Base-by-base conservation (phyloP, 2,113 vertebrate species). In the Lanius collurio region DNA sequence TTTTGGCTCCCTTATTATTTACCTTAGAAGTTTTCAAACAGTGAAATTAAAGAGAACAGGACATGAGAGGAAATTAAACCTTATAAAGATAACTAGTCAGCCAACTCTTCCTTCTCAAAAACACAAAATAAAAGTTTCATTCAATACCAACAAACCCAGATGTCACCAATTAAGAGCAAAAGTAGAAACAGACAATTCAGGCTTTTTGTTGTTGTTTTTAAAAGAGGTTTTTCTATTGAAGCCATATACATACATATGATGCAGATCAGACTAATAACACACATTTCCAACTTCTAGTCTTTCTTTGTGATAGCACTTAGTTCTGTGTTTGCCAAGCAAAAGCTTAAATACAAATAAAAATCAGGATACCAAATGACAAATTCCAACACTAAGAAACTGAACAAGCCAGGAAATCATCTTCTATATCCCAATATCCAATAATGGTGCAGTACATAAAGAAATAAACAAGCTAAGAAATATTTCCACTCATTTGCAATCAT, bases 81-180 rank as follows among this genome's bases (percentile, higher is more conserved):
- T 30, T 85, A 92, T 87, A 87, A 95, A 93, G 95, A 91, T 90
- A 96, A 87, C 73, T 68, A 92, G 52, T 63, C 93, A 83, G 90
- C 85, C 95, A 93, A 96, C 67, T 94, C 89, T 93, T 95, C 90
- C 90, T 93, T 78, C 83, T 96, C 94, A 94, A 53, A 96, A 94
- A 76, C 92, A 95, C 91, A 95, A 95, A 97, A 95, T 94, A 94
- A 97, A 97, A 97, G 87, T 96, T 95, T 93, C 64, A 90, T 90
- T 94, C 60, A 89, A 78, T 89, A 91, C 75, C 68, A 79, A 26
- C 53, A 85, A 90, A 65, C 62, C 81, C 94, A 97, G 86, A 96
- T 95, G 94, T 94, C 78, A 62, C 42, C 81, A 95, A 94, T 96
- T 97, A 97, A 89, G 80, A 89, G 37, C 60, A 89, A 95, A 96